Evolutionary conservation across 2,797 vertebrate genomes (phyloP).

Genomic region (Siniperca obscura): DNA sequence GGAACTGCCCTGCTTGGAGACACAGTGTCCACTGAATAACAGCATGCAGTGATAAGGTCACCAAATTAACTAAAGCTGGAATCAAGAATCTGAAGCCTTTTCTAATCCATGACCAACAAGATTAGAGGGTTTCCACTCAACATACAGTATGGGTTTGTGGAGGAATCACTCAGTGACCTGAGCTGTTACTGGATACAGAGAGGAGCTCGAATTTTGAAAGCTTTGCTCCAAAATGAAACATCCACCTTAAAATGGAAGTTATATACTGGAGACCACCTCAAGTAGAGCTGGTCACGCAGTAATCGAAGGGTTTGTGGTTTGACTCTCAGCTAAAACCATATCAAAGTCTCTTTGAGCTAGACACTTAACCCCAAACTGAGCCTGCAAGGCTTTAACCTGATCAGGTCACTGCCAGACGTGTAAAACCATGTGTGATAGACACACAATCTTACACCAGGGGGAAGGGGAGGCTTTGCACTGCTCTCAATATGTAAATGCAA

Average conservation of each 20-base stretch:
- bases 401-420: not conserved
- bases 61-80: constrained; percentile 80
- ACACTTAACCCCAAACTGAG: not conserved
- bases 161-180: constrained; percentile 58
- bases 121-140: constrained; percentile 77
- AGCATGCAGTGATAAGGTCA: constrained; percentile 73
- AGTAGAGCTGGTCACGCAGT: not conserved
- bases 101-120: constrained; percentile 82
- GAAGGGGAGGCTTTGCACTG: constrained; percentile 2
- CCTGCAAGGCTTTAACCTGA: not conserved
- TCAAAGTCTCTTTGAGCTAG: not conserved
- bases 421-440: not conserved
- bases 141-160: constrained; percentile 45
- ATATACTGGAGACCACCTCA: not conserved
- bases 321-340: not conserved
- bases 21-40: constrained; percentile 59
- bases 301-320: not conserved
- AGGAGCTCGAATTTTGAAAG: constrained; percentile 3
- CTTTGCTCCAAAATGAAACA: constrained; percentile 26
- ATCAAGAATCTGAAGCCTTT: constrained; percentile 70
- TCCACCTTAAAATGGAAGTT: not conserved
- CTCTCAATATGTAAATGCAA: not conserved
- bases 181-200: constrained; percentile 18
- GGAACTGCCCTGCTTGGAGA: constrained; percentile 66
- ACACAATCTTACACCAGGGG: not conserved